Evolutionary conservation across 2,888 invertebrate genomes (phyloP), one percentile per base, ranked within the genome.

Genomic region (Coleophora flavipennella): DNA sequence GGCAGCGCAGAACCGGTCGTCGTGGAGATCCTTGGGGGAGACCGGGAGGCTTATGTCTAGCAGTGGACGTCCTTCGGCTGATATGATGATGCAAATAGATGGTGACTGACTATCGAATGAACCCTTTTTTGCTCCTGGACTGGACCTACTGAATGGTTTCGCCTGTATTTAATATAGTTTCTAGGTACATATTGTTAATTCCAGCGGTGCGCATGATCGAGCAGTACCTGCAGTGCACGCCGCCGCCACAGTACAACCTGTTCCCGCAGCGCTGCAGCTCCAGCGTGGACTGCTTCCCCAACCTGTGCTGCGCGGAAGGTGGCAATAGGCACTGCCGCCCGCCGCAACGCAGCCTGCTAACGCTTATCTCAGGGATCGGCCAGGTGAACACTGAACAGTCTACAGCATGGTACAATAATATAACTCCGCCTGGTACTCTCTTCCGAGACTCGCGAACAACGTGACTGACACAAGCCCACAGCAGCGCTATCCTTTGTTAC

Each of bases 271-370:
- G 86, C 20, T 93, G 93, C 63, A 87, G 87, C 45, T 89, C 89
- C 6, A 89, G 89, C 10, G 79, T 92, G 3, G 92, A 92, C 66
- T 93, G 93, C 63, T 92, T 92, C 67, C 92, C 93, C 7, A 92
- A 92, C 71, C 78, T 93, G 43, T 93, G 92, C 62, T 93, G 93
- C 46, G 92, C 92, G 50, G 93, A 93, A 69, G 88, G 88, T 33
- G 91, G 91, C 3, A 87, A 87, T 53, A 89, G 89, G 50, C 87
- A 89, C 53, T 93, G 93, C 57, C 85, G 92, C 34, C 92, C 92
- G 7, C 91, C 92, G 27, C 91, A 89, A 60, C 87, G 90, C 51
- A 92, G 92, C 10, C 62, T 93, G 1, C 69, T 92, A 13, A 87
- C 91, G 0, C 63, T 92, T 40, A 76, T 92, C 36, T 89, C 90